Evolutionary conservation across 2,113 vertebrate genomes (phyloP).

Genomic region (Bos taurus): DNA sequence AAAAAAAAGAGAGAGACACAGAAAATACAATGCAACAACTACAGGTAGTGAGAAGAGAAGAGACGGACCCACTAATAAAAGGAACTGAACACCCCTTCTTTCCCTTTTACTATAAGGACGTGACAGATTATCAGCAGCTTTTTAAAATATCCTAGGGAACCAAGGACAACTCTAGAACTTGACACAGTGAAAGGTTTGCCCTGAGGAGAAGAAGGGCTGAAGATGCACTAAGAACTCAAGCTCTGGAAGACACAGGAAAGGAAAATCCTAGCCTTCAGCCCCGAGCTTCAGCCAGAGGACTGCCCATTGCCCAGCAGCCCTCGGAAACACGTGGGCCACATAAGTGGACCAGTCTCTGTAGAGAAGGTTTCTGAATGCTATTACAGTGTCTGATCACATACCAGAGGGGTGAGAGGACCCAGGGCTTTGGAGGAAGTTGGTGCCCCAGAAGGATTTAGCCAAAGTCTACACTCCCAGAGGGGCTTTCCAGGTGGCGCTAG

Average conservation of each 20-base stretch:
- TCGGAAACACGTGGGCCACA: accelerated
- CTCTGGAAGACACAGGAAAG: not conserved
- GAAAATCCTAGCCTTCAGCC: not conserved
- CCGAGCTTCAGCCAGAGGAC: not conserved
- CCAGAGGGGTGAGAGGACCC: not conserved
- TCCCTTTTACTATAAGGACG: not conserved
- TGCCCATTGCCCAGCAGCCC: accelerated
- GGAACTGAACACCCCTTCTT: not conserved
- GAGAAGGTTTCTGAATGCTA: not conserved
- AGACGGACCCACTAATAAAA: accelerated
- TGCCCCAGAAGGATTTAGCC: not conserved
- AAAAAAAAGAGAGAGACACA: not conserved
- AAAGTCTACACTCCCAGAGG: not conserved
- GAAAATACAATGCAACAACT: not conserved
- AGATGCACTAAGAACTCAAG: too few species aligned
- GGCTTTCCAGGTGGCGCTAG: accelerated
- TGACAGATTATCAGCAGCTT: not conserved
- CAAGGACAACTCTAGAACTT: not conserved
- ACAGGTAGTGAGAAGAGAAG: not conserved
- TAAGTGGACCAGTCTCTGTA: not conserved
- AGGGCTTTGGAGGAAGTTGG: not conserved
- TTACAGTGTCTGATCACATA: not conserved
- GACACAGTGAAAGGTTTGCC: not conserved
- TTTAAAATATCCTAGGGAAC: not conserved
- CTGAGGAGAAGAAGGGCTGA: not conserved